Conservation (phyloP, 2,113 vertebrate genomes). For the Phalacrocorax brasilianus region DNA sequence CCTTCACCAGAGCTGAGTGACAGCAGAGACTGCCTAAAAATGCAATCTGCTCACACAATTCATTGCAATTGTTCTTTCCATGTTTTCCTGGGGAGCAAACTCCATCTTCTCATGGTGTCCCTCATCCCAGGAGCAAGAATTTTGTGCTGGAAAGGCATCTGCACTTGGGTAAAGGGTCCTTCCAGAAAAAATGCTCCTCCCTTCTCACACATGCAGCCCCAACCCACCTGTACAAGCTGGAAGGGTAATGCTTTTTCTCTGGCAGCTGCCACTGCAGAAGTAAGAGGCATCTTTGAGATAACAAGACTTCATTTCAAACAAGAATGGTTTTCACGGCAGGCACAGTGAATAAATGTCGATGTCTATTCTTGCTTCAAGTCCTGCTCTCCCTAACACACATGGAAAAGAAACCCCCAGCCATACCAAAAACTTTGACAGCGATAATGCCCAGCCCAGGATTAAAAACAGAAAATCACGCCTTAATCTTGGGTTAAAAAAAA, state of each 20-base stretch:
- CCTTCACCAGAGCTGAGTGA: neutral
- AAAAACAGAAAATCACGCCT: slow-evolving; percentile 3
- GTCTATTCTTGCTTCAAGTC: neutral
- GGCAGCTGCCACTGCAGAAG: slow-evolving; percentile 9
- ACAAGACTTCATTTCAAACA: slow-evolving; percentile 17
- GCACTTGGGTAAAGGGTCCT: neutral
- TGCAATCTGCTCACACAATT: neutral
- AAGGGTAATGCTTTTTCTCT: slow-evolving; percentile 18
- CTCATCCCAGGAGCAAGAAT: neutral
- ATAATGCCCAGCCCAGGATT: neutral
- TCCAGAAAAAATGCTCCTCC: neutral
- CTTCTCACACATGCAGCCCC: neutral
- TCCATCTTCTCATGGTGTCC: neutral
- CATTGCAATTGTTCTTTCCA: neutral
- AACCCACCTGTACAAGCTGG: neutral
- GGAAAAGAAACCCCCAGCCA: neutral
- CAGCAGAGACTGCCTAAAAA: neutral
- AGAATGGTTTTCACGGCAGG: neutral
- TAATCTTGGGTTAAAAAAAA: neutral
- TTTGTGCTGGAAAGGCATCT: neutral
- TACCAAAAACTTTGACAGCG: slow-evolving; percentile 23
- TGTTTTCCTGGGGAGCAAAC: neutral
- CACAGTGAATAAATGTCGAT: neutral
- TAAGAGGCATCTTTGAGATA: slow-evolving; percentile 29
- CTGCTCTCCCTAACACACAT: neutral